Evolutionary conservation across 2,797 vertebrate genomes (phyloP), one percentile per base, ranked within the genome.

Genomic region (Notolabrus celidotus): DNA sequence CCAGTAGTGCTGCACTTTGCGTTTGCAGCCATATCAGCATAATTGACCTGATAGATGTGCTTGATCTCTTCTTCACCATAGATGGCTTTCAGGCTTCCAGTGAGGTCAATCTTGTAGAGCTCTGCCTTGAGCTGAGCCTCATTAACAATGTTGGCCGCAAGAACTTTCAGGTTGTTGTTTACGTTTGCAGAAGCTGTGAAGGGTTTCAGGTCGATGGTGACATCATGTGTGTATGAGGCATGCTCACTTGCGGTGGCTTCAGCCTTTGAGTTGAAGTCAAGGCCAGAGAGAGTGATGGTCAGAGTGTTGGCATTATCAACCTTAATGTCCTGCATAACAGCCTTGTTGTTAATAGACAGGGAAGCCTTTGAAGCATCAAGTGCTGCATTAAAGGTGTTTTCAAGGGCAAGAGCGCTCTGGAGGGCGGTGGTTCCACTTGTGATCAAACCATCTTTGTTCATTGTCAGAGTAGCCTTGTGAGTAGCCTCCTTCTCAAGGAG

Each of bases 1-100:
- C 94, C 97, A 17, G 87, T 79, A 0, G 96, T 97, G 81, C 95
- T 95, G 74, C 94, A 95, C 86, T 97, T 97, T 45, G 93, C 89
- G 29, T 89, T 95, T 51, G 92, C 92, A 1, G 80, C 83, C 82
- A 96, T 67, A 70, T 95, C 94, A 53, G 91, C 90, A 36, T 93
- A 97, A 5, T 74, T 90, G 16, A 97, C 63, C 61, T 94, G 84
- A 77, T 97, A 99, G 46, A 78, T 89, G 80, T 99, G 96, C 63
- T 93, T 97, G 84, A 99, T 83, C 81, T 97, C 96, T 36, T 94
- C 88, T 38, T 93, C 84, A 17, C 79, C 88, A 39, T 93, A 93
- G 33, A 80, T 72, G 70, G 95, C 94, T 88, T 94, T 95, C 61
- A 97, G 20, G 58, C 85, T 95, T 59, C 97, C 97, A 54, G 84